These are phyloP conservation scores for Montifringilla adamsi DNA, from an alignment of 2,113 vertebrate genomes.

Conservation along the genomic window DNA sequence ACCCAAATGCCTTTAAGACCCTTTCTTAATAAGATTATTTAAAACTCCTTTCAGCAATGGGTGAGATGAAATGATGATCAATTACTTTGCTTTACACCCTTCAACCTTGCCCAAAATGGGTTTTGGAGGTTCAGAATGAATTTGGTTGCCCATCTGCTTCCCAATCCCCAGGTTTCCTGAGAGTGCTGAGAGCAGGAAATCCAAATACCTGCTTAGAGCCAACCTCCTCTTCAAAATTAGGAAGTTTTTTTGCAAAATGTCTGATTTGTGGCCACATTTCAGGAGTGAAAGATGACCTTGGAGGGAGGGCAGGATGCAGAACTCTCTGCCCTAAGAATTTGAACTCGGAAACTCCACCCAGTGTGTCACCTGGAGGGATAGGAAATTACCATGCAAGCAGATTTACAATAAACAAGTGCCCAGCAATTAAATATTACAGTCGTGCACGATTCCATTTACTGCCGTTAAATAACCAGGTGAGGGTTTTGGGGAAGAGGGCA, in stretches of 20 bases:
- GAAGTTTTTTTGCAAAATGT: background rate
- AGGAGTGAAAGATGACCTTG: background rate
- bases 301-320: background rate
- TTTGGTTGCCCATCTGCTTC: slow-evolving; percentile 21
- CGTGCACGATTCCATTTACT: background rate
- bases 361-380: background rate
- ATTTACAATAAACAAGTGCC: background rate
- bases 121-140: background rate
- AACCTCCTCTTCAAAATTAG: background rate
- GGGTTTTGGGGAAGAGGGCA: background rate
- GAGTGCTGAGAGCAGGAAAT: background rate
- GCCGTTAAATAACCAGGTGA: background rate
- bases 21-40: background rate
- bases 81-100: background rate
- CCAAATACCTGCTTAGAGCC: background rate
- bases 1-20: background rate
- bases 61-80: background rate
- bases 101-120: background rate
- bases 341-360: background rate
- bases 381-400: background rate
- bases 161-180: background rate
- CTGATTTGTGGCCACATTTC: background rate
- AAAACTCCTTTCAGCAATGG: background rate
- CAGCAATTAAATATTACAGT: background rate
- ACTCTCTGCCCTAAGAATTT: background rate